Evolutionary conservation across 2,113 vertebrate genomes (phyloP), one percentile per base, ranked within the genome.

Genomic region (Nothocercus julius): DNA sequence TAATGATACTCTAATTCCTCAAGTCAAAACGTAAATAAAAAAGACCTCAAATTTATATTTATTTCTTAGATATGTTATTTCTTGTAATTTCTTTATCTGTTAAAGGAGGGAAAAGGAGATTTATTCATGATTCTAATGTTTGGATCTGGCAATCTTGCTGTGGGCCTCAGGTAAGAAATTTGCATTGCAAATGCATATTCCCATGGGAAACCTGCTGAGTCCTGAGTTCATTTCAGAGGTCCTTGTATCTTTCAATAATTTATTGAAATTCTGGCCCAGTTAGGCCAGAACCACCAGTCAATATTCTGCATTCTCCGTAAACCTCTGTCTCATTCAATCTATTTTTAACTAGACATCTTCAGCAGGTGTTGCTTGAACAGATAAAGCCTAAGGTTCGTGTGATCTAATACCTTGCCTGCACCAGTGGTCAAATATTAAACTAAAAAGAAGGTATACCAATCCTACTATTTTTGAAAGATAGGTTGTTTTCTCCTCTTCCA

Each of bases 121-220:
- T 94, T 93, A 77, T 89, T 90, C 44, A 56, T 76, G 5, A 68
- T 53, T 86, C 8, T 70, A 68, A 22, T 69, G 44, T 8, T 91
- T 62, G 70, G 53, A 92, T 94, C 63, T 64, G 66, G 58, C 44
- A 91, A 69, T 66, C 61, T 34, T 44, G 64, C 88, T 92, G 24
- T 47, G 75, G 89, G 89, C 74, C 66, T 87, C 61, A 58, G 78
- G 58, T 73, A 79, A 0, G 1, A 59, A 95, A 94, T 95, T 96
- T 97, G 84, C 91, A 93, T 95, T 89, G 84, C 8, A 4, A 72
- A 93, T 73, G 7, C 30, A 17, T 75, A 34, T 92, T 96, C 94
- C 61, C 94, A 91, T 95, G 92, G 84, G 96, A 97, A 97, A 84
- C 66, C 58, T 89, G 77, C 73, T 87, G 81, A 59, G 47, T 73